A percentile compares a stretch with the other conserved stretches of the same genome.
Conservation (phyloP, 1,140 invertebrate genomes). For the Nasonia longicornis region DNA sequence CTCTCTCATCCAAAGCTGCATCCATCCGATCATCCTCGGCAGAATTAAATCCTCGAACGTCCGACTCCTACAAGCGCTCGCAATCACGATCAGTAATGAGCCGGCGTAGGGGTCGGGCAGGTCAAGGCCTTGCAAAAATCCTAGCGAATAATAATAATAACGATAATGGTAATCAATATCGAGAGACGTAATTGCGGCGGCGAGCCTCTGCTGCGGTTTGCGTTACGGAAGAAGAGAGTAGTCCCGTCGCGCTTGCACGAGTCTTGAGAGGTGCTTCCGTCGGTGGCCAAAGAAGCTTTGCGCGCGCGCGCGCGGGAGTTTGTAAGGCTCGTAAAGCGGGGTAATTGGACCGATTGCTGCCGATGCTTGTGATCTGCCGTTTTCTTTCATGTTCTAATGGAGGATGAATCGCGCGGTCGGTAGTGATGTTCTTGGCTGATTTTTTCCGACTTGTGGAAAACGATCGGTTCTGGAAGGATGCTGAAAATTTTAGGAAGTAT, state of each 20-base stretch:
- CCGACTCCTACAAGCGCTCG: background rate
- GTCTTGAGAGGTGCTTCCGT: conserved; percentile 7
- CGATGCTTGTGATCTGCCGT: background rate
- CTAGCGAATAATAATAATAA: background rate
- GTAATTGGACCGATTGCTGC: conserved; percentile 30
- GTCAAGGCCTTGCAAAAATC: background rate
- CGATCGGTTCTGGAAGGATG: background rate
- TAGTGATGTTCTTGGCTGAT: background rate
- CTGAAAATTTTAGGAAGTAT: too few species aligned
- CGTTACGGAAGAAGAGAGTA: conserved; percentile 47
- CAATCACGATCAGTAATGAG: background rate
- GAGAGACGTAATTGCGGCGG: conserved; percentile 63
- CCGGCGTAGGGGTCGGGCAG: background rate
- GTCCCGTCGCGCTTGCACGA: conserved; percentile 1
- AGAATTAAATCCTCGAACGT: background rate
- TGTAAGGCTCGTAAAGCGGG: conserved; percentile 20
- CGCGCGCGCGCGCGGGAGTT: background rate
- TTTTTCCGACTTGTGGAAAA: background rate
- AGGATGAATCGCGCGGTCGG: background rate
- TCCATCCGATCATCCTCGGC: background rate
- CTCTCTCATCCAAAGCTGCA: background rate
- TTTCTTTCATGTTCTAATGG: background rate
- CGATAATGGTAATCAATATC: conserved; percentile 26
- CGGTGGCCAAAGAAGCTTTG: conserved; percentile 24
- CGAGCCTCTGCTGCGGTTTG: conserved; percentile 64